Evolutionary conservation across 35 echinoderm and acorn worm species (phyloP), one percentile per base, ranked within the genome.

Genomic region (Ophiothrix spiculata): DNA sequence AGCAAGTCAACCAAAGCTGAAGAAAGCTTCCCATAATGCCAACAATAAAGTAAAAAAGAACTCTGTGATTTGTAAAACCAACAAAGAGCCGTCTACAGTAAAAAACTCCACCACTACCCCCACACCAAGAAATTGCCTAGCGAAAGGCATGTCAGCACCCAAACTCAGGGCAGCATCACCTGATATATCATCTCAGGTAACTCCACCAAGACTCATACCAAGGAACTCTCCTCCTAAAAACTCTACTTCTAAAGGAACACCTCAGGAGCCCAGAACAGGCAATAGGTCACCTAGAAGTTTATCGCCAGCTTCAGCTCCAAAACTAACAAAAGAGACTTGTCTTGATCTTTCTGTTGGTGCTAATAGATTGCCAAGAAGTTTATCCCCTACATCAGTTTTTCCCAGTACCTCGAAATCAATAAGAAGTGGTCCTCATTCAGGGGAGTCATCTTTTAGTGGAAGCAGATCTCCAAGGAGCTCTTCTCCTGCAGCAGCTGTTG

Each of bases 91-190:
- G 17, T 69, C 60, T n/a, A 49, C 42, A 49, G 60, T 2, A 69
- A 69, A 69, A 15, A 69, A 69, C 60, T 69, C 60, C 29, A 4
- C 60, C 1, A 15, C 60, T 4, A 69, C 60, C 1, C 19, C 42
- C 42, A 49, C 19, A 69, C 60, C 60, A 69, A 69, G 60, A 69
- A 69, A 69, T 69, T 69, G 60, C 60, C 60, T 69, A 15, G 60
- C 29, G 1, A 69, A 69, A 69, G 60, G 60, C 60, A 69, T n/a
- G 25, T 69, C 60, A 15, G 60, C 60, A 15, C 16, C 60, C 19
- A 69, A 69, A 69, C 60, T 69, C 60, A 69, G 60, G 60, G 60
- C 25, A 69, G 17, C 60, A 28, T 28, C 60, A 25, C 16, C 17
- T 15, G 23, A 4, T 69, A 6, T 19, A 49, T 4, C 60, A 69